Evolutionary conservation across 2,113 vertebrate genomes (phyloP).

Genomic region (Lophura nycthemera): DNA sequence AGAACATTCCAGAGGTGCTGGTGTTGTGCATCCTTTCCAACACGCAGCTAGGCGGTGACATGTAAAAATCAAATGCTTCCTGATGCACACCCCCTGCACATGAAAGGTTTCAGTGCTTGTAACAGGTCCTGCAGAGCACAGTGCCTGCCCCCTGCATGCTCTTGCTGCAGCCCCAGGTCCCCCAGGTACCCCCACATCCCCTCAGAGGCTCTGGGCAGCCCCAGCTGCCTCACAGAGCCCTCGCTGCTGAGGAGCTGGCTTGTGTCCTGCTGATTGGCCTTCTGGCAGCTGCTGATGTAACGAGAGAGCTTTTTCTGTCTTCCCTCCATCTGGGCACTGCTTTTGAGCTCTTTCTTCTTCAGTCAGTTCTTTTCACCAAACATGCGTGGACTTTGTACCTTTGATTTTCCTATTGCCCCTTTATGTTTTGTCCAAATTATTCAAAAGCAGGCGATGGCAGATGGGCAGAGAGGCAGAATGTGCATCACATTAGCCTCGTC

Average conservation of each 20-base stretch:
- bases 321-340: neutral
- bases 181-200: fast-evolving
- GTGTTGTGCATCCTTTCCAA: neutral
- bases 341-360: neutral
- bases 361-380: neutral
- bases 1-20: fast-evolving
- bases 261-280: neutral
- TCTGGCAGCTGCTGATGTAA: neutral
- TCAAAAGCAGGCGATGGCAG: neutral
- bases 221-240: neutral
- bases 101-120: neutral
- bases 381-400: neutral
- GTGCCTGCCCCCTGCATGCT: neutral
- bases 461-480: neutral
- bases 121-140: neutral
- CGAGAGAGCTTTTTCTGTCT: neutral
- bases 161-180: neutral
- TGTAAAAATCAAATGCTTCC: fast-evolving
- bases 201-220: neutral
- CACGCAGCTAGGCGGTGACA: too few relatives aligned
- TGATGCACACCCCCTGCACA: neutral
- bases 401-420: neutral
- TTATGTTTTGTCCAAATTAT: neutral
- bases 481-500: neutral
- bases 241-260: neutral